Evolutionary conservation across 2,113 vertebrate species (phyloP), one percentile per base, ranked within the genome.

Genomic region (Rynchops niger): DNA sequence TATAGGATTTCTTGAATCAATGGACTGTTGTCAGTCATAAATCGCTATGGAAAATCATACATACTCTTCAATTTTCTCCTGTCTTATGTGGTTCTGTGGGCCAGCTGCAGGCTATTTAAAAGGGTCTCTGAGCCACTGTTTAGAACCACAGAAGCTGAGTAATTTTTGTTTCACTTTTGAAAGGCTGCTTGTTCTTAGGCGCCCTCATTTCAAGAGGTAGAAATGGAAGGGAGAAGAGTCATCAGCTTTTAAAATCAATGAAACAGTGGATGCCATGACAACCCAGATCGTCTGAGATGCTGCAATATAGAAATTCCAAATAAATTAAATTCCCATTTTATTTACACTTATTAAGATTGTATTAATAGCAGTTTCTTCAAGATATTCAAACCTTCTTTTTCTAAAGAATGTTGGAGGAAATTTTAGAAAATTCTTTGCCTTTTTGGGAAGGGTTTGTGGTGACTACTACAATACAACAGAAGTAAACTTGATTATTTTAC

Each of bases 171-270:
- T 82, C 49, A 11, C 18, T 92, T 88, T 55, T 94, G 72, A 84
- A 95, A 92, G 29, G 50, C 49, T 71, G 50, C 45, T 73, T 74
- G 25, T 93, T 88, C 50, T 66, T 83, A 61, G 36, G 56, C 43
- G 88, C 42, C 29, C 62, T 78, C 12, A 10, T 86, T 83, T 95
- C 3, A 9, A 67, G 69, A 94, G 59, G 69, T 90, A 70, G 82
- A 79, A 91, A 63, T 70, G 53, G 34, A 56, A 92, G 27, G 40
- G 69, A 91, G 65, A 91, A 38, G 59, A 97, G 49, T 38, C 47
- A 93, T 59, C 55, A 71, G 72, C 82, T 96, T 93, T 92, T 78
- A 58, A 92, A 93, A 73, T 90, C 79, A 77, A 13, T 89, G 93
- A 45, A 87, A 82, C 42, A 11, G 72, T 63, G 50, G 93, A 62